Evolutionary conservation across 2,888 invertebrate species (phyloP).

Genomic region (Actias luna): DNA sequence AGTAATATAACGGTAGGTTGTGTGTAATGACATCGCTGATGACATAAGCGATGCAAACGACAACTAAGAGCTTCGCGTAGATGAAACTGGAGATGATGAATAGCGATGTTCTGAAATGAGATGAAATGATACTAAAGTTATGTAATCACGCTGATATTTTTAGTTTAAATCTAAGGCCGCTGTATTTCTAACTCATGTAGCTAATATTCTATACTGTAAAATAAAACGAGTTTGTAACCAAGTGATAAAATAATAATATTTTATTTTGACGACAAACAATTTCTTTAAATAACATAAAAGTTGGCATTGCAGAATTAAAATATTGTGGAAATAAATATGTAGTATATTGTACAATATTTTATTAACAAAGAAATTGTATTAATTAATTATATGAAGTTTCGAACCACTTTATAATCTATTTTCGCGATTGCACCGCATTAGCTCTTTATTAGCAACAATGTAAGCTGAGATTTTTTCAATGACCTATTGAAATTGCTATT

Average conservation of each 20-base stretch:
- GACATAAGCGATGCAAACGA: constrained; percentile 96
- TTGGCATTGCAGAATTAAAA: background rate
- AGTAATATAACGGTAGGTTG: constrained; percentile 94
- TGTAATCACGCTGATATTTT: background rate
- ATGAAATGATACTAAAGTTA: constrained; percentile 27
- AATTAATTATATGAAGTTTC: background rate
- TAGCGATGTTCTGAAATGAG: constrained; percentile 91
- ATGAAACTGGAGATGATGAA: constrained; percentile 98
- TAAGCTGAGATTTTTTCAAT: background rate
- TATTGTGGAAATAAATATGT: background rate
- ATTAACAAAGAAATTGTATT: background rate
- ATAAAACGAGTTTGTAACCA: background rate
- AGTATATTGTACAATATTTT: background rate
- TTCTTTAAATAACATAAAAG: background rate
- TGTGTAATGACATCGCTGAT: constrained; percentile 97
- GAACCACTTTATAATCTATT: background rate
- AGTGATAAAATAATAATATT: background rate
- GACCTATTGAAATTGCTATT: background rate
- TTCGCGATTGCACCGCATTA: background rate
- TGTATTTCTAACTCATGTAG: background rate
- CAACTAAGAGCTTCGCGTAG: constrained; percentile 96
- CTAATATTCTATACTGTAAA: background rate
- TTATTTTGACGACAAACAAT: background rate
- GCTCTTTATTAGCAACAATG: background rate
- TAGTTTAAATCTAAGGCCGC: background rate